Percentiles rank a stretch among this genome's conserved stretches.
phyloP scores from a whole-genome alignment of 2,888 invertebrate genomes.

The Drosophila anceps region DNA sequence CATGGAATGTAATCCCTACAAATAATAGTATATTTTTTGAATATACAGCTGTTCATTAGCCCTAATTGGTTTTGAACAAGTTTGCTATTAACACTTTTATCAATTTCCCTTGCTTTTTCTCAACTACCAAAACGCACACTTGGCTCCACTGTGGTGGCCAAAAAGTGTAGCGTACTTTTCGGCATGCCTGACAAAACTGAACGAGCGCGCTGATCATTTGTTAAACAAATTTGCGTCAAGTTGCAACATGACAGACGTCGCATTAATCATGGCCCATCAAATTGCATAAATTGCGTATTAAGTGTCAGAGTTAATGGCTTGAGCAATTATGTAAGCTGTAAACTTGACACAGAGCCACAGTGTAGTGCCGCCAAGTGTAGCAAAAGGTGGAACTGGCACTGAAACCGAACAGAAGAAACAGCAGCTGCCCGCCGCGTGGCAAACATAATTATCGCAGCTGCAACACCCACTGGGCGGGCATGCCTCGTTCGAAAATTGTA shows the following conservation, averaged over 20 bases:
- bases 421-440: constrained; percentile 4
- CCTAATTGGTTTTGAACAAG: not conserved
- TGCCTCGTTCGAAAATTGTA: constrained; percentile 50
- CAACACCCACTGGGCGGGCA: constrained; percentile 14
- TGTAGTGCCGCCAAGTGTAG: not conserved
- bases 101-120: not conserved
- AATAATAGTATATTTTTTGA: not conserved
- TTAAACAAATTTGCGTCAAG: constrained; percentile 66
- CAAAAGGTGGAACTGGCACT: not conserved
- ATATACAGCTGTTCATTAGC: not conserved
- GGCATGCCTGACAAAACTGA: constrained; percentile 13
- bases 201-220: constrained; percentile 47
- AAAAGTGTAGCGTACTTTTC: constrained; percentile 34
- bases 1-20: not conserved
- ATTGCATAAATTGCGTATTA: constrained; percentile 60
- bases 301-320: constrained; percentile 62
- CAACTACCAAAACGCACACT: not conserved
- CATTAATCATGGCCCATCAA: constrained; percentile 75
- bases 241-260: constrained; percentile 54
- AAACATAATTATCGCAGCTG: constrained; percentile 32
- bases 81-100: not conserved
- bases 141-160: constrained; percentile 30
- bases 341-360: constrained; percentile 16
- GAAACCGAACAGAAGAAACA: constrained; percentile 5
- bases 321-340: constrained; percentile 58